Base-by-base conservation (phyloP, 2,888 invertebrate species). In the Cotesia congregata region DNA sequence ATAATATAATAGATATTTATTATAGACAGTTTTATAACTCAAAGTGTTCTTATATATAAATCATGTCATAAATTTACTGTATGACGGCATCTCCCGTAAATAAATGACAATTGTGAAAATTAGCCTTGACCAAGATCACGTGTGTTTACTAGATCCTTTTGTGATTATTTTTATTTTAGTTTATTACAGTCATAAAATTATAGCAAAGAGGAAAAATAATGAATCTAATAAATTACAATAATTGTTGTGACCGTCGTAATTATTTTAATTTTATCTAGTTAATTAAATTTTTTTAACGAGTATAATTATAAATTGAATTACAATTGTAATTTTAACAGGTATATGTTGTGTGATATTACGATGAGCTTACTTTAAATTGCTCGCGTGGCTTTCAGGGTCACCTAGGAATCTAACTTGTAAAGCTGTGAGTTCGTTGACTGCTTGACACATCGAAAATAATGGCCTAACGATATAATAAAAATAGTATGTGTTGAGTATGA, bases 341-440 rank as follows among this genome's bases (percentile, higher is more conserved):
- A 50, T 50, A 50, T 50, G 50, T 12, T 3, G 12, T 0, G 50
- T 50, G 50, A 12, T 9, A 50, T 50, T 9, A 50, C 50, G 50
- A 50, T 50, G 50, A 50, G 12, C 50, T 50, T 50, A 50, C 12
- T 15, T 62, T 15, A 15, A 7, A 17, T 69, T 72, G 71, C 70
- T 77, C 72, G 50, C 15, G 72, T 40, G 65, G 76, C 77, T 79
- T 74, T 72, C 78, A 78, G 78, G 75, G 77, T n/a, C 72, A 15
- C 39, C 15, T 6, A 1, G 15, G 39, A 15, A 64, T 15, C 62
- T 20, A 60, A 72, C 40, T 60, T 59, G 39, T 7, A 67, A 62
- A 15, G 41, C 38, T 38, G 15, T 73, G 86, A 79, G 87, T 87
- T 88, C 88, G 82, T 85, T 86, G 88, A 87, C 87, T 85, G 86